phyloP scores from a whole-genome alignment of 2,113 vertebrate genomes.

The Laticauda colubrina region DNA sequence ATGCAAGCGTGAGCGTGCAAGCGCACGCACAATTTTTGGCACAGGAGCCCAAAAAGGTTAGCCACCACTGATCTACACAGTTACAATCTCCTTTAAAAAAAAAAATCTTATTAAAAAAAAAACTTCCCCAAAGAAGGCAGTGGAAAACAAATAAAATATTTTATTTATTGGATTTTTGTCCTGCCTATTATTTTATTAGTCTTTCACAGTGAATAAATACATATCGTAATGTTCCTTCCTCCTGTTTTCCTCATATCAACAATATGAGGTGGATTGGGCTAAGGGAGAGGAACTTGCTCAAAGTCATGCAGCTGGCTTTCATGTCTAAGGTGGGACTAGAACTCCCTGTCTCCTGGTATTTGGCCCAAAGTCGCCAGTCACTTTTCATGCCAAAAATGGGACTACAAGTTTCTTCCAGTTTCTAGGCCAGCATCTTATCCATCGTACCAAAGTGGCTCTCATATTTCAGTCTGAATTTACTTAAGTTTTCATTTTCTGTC shows the following conservation, averaged over 20 bases:
- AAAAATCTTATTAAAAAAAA: neutral
- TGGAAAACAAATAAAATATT: neutral
- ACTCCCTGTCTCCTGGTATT: no score
- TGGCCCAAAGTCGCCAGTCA: neutral
- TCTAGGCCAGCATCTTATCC: neutral
- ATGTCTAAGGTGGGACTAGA: no score
- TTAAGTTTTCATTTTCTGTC: neutral
- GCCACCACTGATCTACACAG: no score
- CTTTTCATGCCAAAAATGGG: neutral
- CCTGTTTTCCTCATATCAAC: no score
- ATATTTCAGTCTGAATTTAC: neutral
- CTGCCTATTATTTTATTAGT: neutral
- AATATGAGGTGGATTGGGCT: no score
- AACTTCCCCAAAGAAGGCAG: neutral
- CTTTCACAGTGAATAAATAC: no score
- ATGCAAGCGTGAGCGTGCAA: no score
- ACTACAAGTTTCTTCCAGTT: neutral
- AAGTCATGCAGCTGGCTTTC: no score
- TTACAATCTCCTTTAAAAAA: neutral
- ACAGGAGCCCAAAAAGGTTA: no score
- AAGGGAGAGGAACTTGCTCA: no score
- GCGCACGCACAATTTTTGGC: no score
- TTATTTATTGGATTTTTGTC: neutral
- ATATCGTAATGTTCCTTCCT: no score
- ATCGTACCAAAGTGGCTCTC: neutral